These are phyloP conservation scores for Cydia strobilella DNA, from an alignment of 1,140 invertebrate species.

Conservation along the genomic window DNA sequence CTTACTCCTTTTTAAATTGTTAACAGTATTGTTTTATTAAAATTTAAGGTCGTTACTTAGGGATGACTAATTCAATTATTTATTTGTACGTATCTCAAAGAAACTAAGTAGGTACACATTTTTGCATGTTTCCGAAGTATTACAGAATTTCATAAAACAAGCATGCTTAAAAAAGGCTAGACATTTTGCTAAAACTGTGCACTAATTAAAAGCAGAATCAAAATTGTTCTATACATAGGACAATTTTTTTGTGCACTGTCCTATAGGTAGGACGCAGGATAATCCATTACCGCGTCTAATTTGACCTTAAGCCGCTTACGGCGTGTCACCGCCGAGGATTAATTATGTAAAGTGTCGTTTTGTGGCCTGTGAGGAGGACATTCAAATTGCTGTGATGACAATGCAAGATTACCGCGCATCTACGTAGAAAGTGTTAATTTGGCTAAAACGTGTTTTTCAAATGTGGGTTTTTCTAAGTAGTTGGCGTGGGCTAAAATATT, in stretches of 20 bases:
- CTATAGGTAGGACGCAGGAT: conserved; percentile 13
- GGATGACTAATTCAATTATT: too few species aligned
- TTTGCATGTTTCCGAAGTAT: too few species aligned
- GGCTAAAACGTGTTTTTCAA: conserved; percentile 35
- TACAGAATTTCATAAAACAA: too few species aligned
- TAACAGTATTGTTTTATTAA: too few species aligned
- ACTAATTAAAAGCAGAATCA: not conserved
- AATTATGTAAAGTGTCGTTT: conserved; percentile 62
- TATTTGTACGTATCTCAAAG: too few species aligned
- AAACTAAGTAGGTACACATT: too few species aligned
- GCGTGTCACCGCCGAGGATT: conserved; percentile 48
- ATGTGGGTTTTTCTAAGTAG: too few species aligned
- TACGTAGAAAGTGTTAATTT: not conserved
- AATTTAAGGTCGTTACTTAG: too few species aligned
- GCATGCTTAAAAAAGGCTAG: not conserved
- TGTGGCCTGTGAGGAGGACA: conserved; percentile 31
- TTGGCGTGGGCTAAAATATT: too few species aligned
- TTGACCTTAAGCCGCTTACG: conserved; percentile 51
- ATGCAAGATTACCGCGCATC: conserved; percentile 11
- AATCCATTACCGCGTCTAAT: conserved; percentile 22
- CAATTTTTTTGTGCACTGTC: not conserved
- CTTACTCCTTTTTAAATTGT: too few species aligned
- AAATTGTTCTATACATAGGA: not conserved
- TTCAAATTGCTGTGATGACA: conserved; percentile 2
- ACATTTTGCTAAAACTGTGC: not conserved